Percentiles rank a stretch among this genome's conserved stretches.
phyloP scores from a whole-genome alignment of 1,140 invertebrate genomes.

The Leptestheria dahalacensis region DNA sequence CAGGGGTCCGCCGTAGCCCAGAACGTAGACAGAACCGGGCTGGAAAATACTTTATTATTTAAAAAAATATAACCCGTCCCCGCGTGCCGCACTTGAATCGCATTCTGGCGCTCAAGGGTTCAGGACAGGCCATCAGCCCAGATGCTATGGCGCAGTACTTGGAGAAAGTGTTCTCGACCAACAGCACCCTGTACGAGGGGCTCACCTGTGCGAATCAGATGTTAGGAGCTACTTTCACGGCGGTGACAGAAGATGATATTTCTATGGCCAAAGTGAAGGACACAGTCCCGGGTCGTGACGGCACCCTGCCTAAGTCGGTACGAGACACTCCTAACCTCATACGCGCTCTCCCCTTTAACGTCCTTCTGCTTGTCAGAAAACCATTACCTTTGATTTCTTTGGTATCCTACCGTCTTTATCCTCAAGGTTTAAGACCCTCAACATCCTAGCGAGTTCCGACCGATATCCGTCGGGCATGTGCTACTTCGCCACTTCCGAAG shows the following conservation, averaged over 20 bases:
- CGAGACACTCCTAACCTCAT: not conserved
- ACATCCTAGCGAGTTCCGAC: conserved; percentile 19
- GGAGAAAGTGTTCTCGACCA: conserved; percentile 17
- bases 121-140: not conserved
- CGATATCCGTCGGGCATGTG: conserved; percentile 21
- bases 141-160: not conserved
- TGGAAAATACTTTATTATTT: not conserved
- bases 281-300: not conserved
- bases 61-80: not conserved
- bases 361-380: not conserved
- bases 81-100: not conserved
- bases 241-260: not conserved
- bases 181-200: not conserved
- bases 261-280: not conserved
- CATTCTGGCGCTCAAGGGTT: conserved; percentile 15
- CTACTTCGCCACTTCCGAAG: conserved; percentile 18
- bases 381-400: not conserved
- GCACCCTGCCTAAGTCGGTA: not conserved
- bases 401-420: conserved; percentile 22
- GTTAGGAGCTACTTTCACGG: too few relatives aligned
- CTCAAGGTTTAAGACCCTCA: conserved; percentile 17
- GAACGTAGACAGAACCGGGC: not conserved
- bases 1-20: not conserved
- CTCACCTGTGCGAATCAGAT: too few relatives aligned
- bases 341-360: not conserved